These are phyloP conservation scores for Coelopa frigida DNA, from an alignment of 1,140 invertebrate genomes.

Conservation along the genomic window DNA sequence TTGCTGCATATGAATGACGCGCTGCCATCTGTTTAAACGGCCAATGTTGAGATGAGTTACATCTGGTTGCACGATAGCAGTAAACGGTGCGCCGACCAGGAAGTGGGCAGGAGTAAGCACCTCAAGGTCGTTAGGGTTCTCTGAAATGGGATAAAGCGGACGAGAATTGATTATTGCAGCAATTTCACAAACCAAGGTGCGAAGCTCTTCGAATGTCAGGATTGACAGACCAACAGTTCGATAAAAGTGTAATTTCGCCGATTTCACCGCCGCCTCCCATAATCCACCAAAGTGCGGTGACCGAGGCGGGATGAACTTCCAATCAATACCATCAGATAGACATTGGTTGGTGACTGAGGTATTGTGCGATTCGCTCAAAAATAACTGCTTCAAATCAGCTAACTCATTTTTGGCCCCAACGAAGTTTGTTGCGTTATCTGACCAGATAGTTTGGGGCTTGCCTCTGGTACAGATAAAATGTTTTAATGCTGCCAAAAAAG, in stretches of 20 bases:
- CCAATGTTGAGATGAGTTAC: slow-evolving; percentile 9
- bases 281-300: no score
- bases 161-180: slow-evolving; percentile 8
- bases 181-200: slow-evolving; percentile 21
- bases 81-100: slow-evolving; percentile 21
- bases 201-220: slow-evolving; percentile 8
- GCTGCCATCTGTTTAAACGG: slow-evolving; percentile 8
- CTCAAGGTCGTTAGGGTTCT: slow-evolving; percentile 4
- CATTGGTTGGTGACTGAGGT: neutral
- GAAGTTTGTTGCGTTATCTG: no score
- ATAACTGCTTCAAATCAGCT: no score
- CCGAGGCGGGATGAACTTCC: no score
- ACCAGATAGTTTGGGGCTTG: no score
- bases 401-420: no score
- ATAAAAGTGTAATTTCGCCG: slow-evolving; percentile 11
- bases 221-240: neutral
- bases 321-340: slow-evolving; percentile 1
- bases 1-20: slow-evolving; percentile 6
- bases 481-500: no score
- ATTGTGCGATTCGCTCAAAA: no score
- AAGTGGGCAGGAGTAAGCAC: slow-evolving; percentile 10
- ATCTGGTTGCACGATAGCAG: slow-evolving; percentile 23
- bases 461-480: no score
- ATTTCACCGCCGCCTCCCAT: slow-evolving; percentile 8
- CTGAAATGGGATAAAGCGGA: slow-evolving; percentile 9